Conservation (phyloP, 2,113 vertebrate genomes). For the Cheilinus undulatus region DNA sequence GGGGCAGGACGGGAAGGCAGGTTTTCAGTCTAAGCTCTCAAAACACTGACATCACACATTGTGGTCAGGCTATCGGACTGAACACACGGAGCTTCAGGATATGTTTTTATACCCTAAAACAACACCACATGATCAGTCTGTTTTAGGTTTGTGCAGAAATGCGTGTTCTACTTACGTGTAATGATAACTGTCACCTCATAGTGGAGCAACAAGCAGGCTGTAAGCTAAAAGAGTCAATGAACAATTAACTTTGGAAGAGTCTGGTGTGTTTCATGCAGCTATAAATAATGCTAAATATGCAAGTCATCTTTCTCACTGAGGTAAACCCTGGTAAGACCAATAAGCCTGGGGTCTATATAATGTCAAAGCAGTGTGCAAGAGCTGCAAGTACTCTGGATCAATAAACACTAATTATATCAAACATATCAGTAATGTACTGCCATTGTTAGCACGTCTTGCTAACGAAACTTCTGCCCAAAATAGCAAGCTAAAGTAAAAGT, state of each 20-base stretch:
- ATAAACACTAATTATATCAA: no score
- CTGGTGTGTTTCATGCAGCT: background rate
- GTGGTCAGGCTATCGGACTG: slow-evolving; percentile 49
- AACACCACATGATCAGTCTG: slow-evolving; percentile 31
- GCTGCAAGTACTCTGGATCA: no score
- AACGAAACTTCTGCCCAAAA: no score
- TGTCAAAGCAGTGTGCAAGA: background rate
- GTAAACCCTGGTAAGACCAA: background rate
- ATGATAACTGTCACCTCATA: slow-evolving; percentile 1
- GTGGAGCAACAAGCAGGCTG: slow-evolving; percentile 11
- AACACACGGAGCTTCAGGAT: slow-evolving; percentile 25
- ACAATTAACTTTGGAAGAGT: slow-evolving; percentile 18
- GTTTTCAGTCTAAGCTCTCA: slow-evolving; percentile 52
- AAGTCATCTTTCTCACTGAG: background rate
- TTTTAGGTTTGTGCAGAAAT: slow-evolving; percentile 14
- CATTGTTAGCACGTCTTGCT: no score
- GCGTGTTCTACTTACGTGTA: slow-evolving; percentile 13
- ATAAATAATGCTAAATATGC: background rate
- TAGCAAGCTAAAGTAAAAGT: no score
- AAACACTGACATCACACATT: slow-evolving; percentile 71
- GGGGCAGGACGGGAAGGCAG: slow-evolving; percentile 27
- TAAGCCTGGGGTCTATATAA: background rate
- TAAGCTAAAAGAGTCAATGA: slow-evolving; percentile 17
- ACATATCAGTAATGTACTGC: no score
- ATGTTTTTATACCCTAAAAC: slow-evolving; percentile 45